Percentiles rank a stretch among this genome's conserved stretches.
These are phyloP conservation scores for Botia kubotai DNA, from an alignment of 2,797 vertebrate genomes.

Conservation along the genomic window DNA sequence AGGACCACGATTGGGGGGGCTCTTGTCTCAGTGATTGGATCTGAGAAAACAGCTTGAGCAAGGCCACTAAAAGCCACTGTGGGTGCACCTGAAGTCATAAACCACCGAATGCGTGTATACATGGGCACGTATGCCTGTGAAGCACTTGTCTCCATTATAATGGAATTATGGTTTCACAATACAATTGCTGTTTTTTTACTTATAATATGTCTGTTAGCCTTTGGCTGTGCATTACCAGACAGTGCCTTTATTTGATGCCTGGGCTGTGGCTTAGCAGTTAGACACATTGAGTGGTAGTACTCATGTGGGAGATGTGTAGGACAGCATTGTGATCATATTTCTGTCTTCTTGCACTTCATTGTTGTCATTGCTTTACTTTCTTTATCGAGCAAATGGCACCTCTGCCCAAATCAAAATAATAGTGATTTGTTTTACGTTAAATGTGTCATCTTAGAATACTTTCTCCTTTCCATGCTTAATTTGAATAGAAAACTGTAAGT, in stretches of 20 bases:
- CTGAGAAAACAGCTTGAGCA: constrained; percentile 63
- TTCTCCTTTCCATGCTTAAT: too few species aligned
- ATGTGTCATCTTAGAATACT: too few species aligned
- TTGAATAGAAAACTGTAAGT: too few species aligned
- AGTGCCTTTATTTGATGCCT: neutral
- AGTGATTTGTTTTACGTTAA: too few species aligned
- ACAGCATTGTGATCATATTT: too few species aligned
- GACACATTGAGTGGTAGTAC: neutral
- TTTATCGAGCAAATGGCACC: neutral
- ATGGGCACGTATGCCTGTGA: constrained; percentile 30
- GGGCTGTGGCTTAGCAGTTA: neutral
- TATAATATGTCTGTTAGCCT: neutral
- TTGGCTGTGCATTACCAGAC: neutral
- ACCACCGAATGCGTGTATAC: constrained; percentile 31
- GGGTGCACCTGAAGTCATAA: constrained; percentile 29
- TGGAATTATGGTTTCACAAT: neutral
- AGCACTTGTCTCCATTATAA: neutral
- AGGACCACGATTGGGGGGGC: constrained; percentile 55
- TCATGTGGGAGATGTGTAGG: neutral
- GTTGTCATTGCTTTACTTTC: neutral
- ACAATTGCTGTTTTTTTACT: neutral
- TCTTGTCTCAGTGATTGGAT: constrained; percentile 63
- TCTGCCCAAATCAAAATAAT: too few species aligned
- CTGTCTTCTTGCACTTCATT: neutral
- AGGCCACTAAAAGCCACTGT: constrained; percentile 42